Evolutionary conservation across 2,113 vertebrate species (phyloP), one percentile per base, ranked within the genome.

Genomic region (Sphaerodactylus townsendi): DNA sequence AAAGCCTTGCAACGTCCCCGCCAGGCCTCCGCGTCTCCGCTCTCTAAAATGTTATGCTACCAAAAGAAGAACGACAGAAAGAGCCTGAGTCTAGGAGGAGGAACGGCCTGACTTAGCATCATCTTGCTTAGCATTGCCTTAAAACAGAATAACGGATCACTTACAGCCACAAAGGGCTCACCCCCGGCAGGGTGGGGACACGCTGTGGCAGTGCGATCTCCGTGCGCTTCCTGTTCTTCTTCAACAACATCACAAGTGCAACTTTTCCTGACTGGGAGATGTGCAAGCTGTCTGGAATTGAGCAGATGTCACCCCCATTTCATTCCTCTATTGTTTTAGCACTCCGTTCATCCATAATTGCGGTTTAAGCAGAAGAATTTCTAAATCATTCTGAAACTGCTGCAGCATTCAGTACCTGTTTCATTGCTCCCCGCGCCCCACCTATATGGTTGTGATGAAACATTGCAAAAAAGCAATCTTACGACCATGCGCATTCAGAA

Each of bases 121-220:
- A 30, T 76, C 35, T 53, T 68, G 35, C 7, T 59, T 90, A 88
- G 89, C n/a, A 19, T 33, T 15, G 76, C 44, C 85, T 33, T 53
- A 86, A 46, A 65, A 66, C 23, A 81, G 13, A 90, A 84, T 44
- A 76, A 9, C 13, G 37, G 35, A 86, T 46, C 7, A 70, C 59
- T 41, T n/a, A 85, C 70, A 7, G 41, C 17, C 66, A 64, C n/a
- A 53, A 9, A 13, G 2, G 33, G 5, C 4, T 21, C 39, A 37
- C 62, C 56, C 21, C 25, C 62, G 50, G 14, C 19, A 77, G 14
- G 30, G 13, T n/a, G 13, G 65, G 65, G 33, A 66, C n/a, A n/a
- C 3, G 65, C 13, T 33, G 65, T n/a, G 11, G 5, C 10, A 1
- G 64, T 10, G 14, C 30, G 3, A 33, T 66, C 65, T 66, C 65